Conservation (phyloP, 2,113 vertebrate species). For the Herpetotheres cachinnans region DNA sequence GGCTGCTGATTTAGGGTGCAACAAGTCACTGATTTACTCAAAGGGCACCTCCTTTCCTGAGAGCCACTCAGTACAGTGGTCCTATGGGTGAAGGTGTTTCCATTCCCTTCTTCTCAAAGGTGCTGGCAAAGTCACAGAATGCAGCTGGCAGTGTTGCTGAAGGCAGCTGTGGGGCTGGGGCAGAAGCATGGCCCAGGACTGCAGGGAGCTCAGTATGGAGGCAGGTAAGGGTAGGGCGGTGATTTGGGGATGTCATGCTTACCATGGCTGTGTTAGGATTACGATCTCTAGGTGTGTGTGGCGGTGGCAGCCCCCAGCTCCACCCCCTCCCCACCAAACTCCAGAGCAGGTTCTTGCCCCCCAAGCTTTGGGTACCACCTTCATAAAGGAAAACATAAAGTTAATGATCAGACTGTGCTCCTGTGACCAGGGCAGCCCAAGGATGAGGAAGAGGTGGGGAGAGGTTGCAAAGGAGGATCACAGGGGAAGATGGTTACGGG, state of each 20-base stretch:
- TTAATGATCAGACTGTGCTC: neutral
- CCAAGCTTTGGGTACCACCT: accelerated
- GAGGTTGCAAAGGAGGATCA: neutral
- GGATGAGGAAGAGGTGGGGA: neutral
- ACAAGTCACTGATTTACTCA: neutral
- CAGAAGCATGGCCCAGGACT: neutral
- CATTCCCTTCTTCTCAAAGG: neutral
- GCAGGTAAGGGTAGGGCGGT: neutral
- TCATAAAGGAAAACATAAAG: neutral
- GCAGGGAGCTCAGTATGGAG: neutral
- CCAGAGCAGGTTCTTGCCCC: neutral
- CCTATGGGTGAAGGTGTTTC: neutral
- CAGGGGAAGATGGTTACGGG: neutral
- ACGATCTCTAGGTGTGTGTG: neutral
- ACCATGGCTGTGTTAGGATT: neutral
- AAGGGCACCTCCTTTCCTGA: neutral
- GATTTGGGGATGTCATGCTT: neutral
- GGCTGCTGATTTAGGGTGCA: neutral
- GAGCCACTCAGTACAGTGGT: neutral
- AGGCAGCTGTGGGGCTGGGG: accelerated
- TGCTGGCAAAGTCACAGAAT: neutral
- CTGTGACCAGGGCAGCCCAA: neutral
- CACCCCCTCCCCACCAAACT: accelerated
- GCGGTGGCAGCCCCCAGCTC: neutral
- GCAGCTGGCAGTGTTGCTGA: neutral